Evolutionary conservation across 2,797 vertebrate species (phyloP).

Genomic region (Limnodromus scolopaceus): DNA sequence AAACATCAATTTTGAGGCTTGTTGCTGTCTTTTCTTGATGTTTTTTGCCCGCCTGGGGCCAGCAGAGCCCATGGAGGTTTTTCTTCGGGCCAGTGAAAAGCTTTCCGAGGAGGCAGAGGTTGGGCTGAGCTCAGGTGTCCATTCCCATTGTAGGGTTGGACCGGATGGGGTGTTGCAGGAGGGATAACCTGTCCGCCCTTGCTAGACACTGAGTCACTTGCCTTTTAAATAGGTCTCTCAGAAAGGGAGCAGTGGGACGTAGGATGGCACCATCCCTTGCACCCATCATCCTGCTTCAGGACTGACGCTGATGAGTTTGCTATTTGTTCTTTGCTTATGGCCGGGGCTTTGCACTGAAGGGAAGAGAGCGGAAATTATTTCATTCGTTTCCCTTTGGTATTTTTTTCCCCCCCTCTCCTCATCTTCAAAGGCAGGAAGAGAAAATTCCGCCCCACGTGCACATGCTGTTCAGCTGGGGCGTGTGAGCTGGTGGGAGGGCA

Average conservation of each 20-base stretch:
- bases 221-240: not conserved
- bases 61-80: not conserved
- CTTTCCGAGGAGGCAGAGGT: not conserved
- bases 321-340: not conserved
- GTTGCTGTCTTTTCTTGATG: not conserved
- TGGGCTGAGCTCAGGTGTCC: not conserved
- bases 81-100: not conserved
- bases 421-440: slow-evolving; percentile 67
- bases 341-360: not conserved
- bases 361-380: not conserved
- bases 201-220: slow-evolving; percentile 7
- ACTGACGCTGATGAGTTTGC: not conserved
- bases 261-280: not conserved
- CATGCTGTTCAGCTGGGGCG: not conserved
- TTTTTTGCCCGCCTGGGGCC: not conserved
- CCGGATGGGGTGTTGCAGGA: not conserved
- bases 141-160: not conserved
- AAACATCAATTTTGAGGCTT: not conserved
- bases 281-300: not conserved
- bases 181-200: not conserved
- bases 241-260: not conserved
- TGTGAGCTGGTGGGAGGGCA: not conserved
- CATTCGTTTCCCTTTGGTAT: not conserved
- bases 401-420: not conserved
- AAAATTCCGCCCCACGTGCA: not conserved